Conservation (phyloP, 2,888 invertebrate species). For the Chloroclystis v-ata region DNA sequence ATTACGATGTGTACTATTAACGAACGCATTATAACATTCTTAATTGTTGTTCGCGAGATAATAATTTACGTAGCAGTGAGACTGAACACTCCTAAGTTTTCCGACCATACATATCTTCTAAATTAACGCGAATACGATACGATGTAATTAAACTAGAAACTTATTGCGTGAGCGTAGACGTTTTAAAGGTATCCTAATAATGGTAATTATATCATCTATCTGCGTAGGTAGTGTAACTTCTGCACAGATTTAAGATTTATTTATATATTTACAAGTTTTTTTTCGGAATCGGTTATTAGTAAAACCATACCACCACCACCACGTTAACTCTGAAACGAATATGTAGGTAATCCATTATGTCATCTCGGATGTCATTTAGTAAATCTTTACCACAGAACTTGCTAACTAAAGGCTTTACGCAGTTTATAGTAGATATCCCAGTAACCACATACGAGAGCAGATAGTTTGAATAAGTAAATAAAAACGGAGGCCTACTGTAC, state of each 20-base stretch:
- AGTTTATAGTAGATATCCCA: not conserved
- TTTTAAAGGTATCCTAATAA: not conserved
- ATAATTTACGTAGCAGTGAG: slow-evolving; percentile 27
- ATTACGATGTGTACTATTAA: slow-evolving; percentile 28
- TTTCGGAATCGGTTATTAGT: no score
- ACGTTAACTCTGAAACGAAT: no score
- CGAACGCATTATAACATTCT: slow-evolving; percentile 32
- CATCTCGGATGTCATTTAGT: no score
- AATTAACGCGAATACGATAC: slow-evolving; percentile 14
- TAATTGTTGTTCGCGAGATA: slow-evolving; percentile 31
- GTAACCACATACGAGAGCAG: not conserved
- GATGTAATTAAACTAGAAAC: not conserved
- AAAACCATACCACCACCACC: no score
- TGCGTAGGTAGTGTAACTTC: no score
- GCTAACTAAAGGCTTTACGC: no score
- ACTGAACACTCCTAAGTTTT: slow-evolving; percentile 21
- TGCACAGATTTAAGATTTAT: no score
- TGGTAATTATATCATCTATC: no score
- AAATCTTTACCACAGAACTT: no score
- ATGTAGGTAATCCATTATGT: no score
- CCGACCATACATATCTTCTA: slow-evolving; percentile 12
- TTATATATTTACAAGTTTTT: no score
- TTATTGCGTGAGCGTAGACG: not conserved
- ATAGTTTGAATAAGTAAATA: slow-evolving; percentile 14
- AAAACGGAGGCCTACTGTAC: slow-evolving; percentile 9